phyloP scores from a whole-genome alignment of 2,113 vertebrate genomes.

The Verasper variegatus region DNA sequence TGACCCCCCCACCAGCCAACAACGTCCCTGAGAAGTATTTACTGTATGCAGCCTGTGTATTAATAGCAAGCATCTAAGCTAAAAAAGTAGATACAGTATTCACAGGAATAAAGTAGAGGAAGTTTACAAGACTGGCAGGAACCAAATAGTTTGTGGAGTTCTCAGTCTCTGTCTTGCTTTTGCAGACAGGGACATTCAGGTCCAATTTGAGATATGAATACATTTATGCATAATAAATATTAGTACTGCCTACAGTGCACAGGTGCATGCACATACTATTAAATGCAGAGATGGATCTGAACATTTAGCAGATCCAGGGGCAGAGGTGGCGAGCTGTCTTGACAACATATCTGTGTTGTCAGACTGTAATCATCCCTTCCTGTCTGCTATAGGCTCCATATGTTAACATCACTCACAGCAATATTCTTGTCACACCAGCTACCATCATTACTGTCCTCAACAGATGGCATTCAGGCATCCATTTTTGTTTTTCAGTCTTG shows the following conservation, averaged over 20 bases:
- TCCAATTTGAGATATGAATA: slow-evolving; percentile 19
- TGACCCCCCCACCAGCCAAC: not conserved
- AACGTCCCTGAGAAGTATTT: not conserved
- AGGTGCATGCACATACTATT: not conserved
- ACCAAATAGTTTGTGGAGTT: slow-evolving; percentile 23
- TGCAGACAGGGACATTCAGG: not conserved
- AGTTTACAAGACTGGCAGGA: not conserved
- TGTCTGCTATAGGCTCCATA: slow-evolving; percentile 7
- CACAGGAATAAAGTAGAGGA: too few species aligned
- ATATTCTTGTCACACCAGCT: not conserved
- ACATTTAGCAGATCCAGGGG: not conserved
- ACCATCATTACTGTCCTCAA: not conserved
- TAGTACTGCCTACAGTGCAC: not conserved
- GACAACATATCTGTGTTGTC: not conserved
- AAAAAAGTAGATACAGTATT: not conserved
- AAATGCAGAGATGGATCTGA: not conserved
- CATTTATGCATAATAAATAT: not conserved
- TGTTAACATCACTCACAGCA: not conserved
- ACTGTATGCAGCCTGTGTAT: slow-evolving; percentile 28
- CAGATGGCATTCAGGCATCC: slow-evolving; percentile 6
- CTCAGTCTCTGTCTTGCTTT: not conserved
- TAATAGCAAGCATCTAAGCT: slow-evolving; percentile 18
- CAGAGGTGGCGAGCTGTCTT: not conserved
- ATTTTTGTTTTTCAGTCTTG: not conserved
- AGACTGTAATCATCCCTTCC: not conserved